Evolutionary conservation across 2,888 invertebrate genomes (phyloP), one percentile per base, ranked within the genome.

Genomic region (Drosophila prolongata): DNA sequence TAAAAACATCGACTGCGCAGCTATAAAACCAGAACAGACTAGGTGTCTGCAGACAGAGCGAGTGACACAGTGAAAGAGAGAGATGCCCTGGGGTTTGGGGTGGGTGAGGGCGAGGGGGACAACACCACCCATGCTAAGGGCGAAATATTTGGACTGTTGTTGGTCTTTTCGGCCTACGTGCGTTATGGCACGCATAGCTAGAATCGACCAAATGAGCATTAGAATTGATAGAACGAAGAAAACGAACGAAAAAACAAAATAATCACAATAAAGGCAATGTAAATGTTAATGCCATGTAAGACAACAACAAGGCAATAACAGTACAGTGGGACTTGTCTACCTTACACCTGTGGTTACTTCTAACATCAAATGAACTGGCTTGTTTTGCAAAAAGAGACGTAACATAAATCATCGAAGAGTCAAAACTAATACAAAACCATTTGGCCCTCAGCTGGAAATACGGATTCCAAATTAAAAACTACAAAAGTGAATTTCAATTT

Each of bases 101-200:
- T n/a, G 43, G 47, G 19, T 27, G 27, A 19, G 56, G 34, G 43
- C 43, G 40, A 42, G 34, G 35, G 66, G 60, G 66, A 44, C 55
- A 47, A 40, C 44, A 38, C 55, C 40, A n/a, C 55, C 38, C 43
- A 43, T 54, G 65, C 54, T 65, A 56, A 66, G 70, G 67, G 69
- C 67, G 57, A 73, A 59, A 46, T 61, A 56, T 56, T 73, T 49
- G 44, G 53, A 53, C 34, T 46, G 16, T 49, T 60, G 55, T 58
- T 42, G 61, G 50, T 68, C 38, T 46, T 40, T 30, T 34, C 4
- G 14, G 84, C 79, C 82, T 84, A 84, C 84, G 84, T 84, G 84
- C 78, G 64, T 56, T 56, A 60, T 34, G 72, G 54, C 75, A 76
- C 87, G 79, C 87, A 77, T 68, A 50, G 49, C 61, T 73, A 80